phyloP scores from a whole-genome alignment of 1,140 invertebrate species.

The Diorhabda elongata region DNA sequence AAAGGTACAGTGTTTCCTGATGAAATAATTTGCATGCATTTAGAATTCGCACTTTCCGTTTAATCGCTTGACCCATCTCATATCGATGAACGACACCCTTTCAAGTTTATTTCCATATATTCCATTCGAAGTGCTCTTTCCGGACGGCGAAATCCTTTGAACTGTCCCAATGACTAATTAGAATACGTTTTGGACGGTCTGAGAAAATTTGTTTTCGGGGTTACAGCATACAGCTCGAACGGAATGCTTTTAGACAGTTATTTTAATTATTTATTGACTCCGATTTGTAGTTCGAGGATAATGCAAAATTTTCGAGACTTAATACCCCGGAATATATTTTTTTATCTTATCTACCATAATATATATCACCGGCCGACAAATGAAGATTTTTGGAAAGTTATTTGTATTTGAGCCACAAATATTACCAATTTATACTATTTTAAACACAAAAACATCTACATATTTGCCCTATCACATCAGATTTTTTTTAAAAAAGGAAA shows the following conservation, averaged over 20 bases:
- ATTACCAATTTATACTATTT: too few relatives aligned
- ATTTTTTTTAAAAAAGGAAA: too few relatives aligned
- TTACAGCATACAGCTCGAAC: not conserved
- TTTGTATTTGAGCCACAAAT: too few relatives aligned
- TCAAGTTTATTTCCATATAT: not conserved
- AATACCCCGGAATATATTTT: too few relatives aligned
- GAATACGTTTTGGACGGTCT: not conserved
- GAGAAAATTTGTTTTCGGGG: not conserved
- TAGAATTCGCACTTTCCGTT: not conserved
- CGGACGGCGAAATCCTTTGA: not conserved
- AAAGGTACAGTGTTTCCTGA: not conserved
- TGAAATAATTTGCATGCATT: not conserved
- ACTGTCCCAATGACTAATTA: constrained; percentile 2
- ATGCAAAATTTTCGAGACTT: too few relatives aligned
- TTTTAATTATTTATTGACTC: too few relatives aligned
- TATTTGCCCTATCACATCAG: too few relatives aligned
- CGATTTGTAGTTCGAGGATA: too few relatives aligned
- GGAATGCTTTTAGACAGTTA: not conserved
- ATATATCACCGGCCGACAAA: too few relatives aligned
- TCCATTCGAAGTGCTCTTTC: constrained; percentile 1
- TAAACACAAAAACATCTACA: too few relatives aligned
- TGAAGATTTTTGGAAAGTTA: too few relatives aligned
- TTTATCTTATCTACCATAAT: too few relatives aligned
- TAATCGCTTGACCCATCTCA: not conserved
- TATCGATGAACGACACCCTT: not conserved